Evolutionary conservation across 2,888 invertebrate genomes (phyloP), one percentile per base, ranked within the genome.

Genomic region (Fabriciana adippe): DNA sequence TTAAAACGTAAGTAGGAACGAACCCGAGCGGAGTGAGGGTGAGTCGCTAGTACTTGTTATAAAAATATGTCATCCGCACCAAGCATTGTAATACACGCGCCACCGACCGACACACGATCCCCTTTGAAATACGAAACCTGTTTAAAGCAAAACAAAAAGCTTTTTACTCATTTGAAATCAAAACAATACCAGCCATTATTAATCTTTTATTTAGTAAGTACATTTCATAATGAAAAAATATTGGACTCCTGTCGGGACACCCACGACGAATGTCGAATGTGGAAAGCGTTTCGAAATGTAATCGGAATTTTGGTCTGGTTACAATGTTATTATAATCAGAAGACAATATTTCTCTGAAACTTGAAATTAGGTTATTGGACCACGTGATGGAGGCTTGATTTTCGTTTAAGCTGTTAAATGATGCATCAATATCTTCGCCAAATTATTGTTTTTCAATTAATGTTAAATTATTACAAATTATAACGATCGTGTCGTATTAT

Each of bases 21-120:
- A n/a, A n/a, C n/a, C n/a, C n/a, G n/a, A n/a, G n/a, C n/a, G n/a
- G n/a, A n/a, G n/a, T n/a, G n/a, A n/a, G n/a, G n/a, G n/a, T n/a
- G n/a, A n/a, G n/a, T n/a, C n/a, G n/a, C n/a, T n/a, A n/a, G n/a
- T n/a, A n/a, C n/a, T n/a, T n/a, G n/a, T n/a, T n/a, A 6, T 6
- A 6, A 13, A 31, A 16, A 35, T 16, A 50, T 50, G 60, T 31
- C 60, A 35, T 16, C 47, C 35, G 51, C n/a, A 21, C 15, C 53
- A 18, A 45, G 26, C 14, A 48, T 47, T 59, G 47, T 47, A 26
- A 16, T 41, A 45, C 59, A 47, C 65, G 31, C 59, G 53, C 31
- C 54, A 41, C 53, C 26, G 59, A 65, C 54, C 26, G 65, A 65
- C 59, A 65, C 59, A 57, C 53, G 47, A 65, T 31, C 35, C 47